phyloP scores from a whole-genome alignment of 1,140 invertebrate genomes.

The Aleiodes sp. region DNA sequence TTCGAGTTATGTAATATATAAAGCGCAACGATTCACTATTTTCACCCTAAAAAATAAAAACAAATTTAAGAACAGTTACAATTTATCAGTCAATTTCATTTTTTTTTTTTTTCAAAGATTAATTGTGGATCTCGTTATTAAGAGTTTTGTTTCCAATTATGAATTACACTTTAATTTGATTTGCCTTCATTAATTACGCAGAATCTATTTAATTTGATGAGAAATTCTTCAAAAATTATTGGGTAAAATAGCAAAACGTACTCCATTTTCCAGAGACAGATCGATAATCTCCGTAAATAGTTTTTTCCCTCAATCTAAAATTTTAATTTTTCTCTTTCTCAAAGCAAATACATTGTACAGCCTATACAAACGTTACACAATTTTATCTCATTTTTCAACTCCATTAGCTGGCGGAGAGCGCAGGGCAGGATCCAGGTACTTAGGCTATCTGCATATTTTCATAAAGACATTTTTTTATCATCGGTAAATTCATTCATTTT shows the following conservation, averaged over 20 bases:
- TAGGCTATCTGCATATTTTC: constrained; percentile 60
- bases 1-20: constrained; percentile 59
- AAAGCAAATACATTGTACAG: constrained; percentile 59
- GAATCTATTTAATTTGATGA: background rate
- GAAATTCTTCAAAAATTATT: background rate
- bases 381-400: constrained; percentile 34
- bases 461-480: constrained; percentile 50
- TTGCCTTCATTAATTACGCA: background rate
- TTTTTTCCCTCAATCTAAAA: constrained; percentile 43
- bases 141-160: constrained; percentile 15
- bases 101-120: constrained; percentile 41
- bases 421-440: constrained; percentile 62
- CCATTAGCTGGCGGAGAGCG: constrained; percentile 50
- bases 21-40: constrained; percentile 62
- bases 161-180: constrained; percentile 1
- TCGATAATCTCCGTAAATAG: constrained; percentile 22
- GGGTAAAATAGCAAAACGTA: constrained; percentile 34
- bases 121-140: background rate
- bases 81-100: constrained; percentile 57
- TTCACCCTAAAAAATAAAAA: constrained; percentile 55
- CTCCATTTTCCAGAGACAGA: constrained; percentile 37
- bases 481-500: constrained; percentile 32
- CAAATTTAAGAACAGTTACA: constrained; percentile 50
- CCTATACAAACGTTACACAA: constrained; percentile 55
- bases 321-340: constrained; percentile 47